These are phyloP conservation scores for Chaunax sp. DNA, from an alignment of 2,797 vertebrate genomes.

Conservation along the genomic window DNA sequence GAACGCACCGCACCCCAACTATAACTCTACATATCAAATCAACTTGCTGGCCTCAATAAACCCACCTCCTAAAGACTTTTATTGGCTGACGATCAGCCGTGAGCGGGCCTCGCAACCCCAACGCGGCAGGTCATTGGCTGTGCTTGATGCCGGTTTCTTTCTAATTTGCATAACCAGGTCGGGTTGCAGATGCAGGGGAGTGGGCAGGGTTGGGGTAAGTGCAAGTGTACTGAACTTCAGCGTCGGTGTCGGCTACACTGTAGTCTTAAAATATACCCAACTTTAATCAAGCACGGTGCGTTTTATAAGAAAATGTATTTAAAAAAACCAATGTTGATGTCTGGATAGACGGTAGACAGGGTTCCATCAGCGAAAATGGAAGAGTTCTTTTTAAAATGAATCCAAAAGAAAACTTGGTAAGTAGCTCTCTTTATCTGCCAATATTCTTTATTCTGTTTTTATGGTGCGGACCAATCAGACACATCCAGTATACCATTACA, in stretches of 20 bases:
- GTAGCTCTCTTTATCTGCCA: constrained; percentile 69
- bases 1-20: constrained; percentile 95
- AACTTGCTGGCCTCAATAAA: not conserved
- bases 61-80: constrained; percentile 19
- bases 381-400: constrained; percentile 36
- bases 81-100: constrained; percentile 64
- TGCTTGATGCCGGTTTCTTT: not conserved
- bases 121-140: constrained; percentile 70
- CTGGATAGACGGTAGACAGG: not conserved
- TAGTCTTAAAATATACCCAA: constrained; percentile 71
- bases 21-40: constrained; percentile 69
- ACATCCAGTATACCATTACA: not conserved
- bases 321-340: constrained; percentile 26
- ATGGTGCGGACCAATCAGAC: constrained; percentile 26
- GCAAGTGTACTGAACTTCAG: constrained; percentile 85
- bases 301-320: constrained; percentile 30
- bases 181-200: constrained; percentile 85
- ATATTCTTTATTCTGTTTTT: constrained; percentile 52
- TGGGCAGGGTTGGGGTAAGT: constrained; percentile 81
- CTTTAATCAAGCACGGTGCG: constrained; percentile 60
- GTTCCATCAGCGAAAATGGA: not conserved
- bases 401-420: constrained; percentile 83
- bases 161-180: constrained; percentile 86
- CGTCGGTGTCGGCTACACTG: constrained; percentile 65
- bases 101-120: constrained; percentile 24